Conservation (phyloP, 1,140 invertebrate species). For the Zaprionus lachaisei region DNA sequence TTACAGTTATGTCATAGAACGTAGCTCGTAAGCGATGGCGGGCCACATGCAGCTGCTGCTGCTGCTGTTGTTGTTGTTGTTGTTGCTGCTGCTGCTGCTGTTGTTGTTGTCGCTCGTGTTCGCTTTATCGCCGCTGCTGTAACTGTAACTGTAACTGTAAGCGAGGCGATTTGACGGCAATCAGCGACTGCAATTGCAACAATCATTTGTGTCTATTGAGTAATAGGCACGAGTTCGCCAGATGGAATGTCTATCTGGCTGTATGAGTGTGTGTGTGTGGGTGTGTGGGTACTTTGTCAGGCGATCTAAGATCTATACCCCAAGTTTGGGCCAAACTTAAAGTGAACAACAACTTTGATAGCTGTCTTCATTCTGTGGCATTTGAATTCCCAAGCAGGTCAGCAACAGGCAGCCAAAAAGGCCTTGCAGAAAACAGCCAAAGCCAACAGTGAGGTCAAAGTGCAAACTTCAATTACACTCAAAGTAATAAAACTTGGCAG, state of each 20-base stretch:
- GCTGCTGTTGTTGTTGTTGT: constrained; percentile 24
- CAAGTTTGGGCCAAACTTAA: background rate
- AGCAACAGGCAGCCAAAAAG: constrained; percentile 5
- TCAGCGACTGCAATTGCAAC: constrained; percentile 58
- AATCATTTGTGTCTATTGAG: constrained; percentile 40
- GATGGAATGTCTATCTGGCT: background rate
- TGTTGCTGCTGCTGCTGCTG: constrained; percentile 34
- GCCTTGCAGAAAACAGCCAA: background rate
- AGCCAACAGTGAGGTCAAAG: constrained; percentile 19
- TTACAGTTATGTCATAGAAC: constrained; percentile 83
- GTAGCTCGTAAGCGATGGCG: constrained; percentile 46
- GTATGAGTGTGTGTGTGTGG: background rate
- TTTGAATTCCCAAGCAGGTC: constrained; percentile 17
- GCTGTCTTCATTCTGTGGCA: constrained; percentile 29
- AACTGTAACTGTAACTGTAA: constrained; percentile 37
- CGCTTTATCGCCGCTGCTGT: constrained; percentile 64
- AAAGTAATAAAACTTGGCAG: constrained; percentile 15
- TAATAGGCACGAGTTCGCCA: constrained; percentile 45
- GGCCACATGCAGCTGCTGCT: constrained; percentile 34
- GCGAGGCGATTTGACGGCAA: constrained; percentile 49
- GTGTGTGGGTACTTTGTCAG: background rate
- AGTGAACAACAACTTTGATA: constrained; percentile 8
- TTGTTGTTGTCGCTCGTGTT: constrained; percentile 56
- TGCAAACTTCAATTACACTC: constrained; percentile 29
- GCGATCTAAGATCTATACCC: background rate